phyloP scores from a whole-genome alignment of 1,140 invertebrate species.

The Cataglyphis hispanica region DNA sequence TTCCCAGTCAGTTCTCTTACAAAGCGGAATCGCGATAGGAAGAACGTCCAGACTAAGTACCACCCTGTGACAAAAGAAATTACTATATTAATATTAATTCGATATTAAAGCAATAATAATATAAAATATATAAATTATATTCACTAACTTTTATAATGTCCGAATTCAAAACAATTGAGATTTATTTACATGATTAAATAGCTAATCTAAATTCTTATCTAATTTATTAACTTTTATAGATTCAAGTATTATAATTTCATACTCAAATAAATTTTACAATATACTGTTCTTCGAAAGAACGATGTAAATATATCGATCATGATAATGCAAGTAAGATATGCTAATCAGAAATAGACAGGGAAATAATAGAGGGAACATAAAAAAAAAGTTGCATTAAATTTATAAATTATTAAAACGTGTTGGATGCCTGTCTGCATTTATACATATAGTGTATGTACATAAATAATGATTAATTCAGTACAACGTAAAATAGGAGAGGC shows the following conservation, averaged over 20 bases:
- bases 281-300: background rate
- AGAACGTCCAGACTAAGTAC: constrained; percentile 96
- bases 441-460: background rate
- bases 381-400: constrained; percentile 2
- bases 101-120: background rate
- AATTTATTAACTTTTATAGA: background rate
- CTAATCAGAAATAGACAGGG: background rate
- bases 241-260: background rate
- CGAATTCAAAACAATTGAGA: background rate
- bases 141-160: background rate
- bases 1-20: constrained; percentile 93
- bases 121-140: constrained; percentile 4
- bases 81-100: background rate
- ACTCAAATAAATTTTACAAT: background rate
- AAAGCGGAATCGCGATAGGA: constrained; percentile 94
- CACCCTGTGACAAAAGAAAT: constrained; percentile 89
- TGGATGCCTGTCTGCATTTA: background rate
- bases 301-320: background rate
- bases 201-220: background rate
- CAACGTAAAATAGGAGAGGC: background rate
- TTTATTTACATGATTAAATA: background rate
- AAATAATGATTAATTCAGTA: background rate
- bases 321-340: background rate
- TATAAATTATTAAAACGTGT: constrained; percentile 1
- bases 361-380: too few species aligned